Conservation (phyloP, 2,113 vertebrate species). For the Mesitornis unicolor region DNA sequence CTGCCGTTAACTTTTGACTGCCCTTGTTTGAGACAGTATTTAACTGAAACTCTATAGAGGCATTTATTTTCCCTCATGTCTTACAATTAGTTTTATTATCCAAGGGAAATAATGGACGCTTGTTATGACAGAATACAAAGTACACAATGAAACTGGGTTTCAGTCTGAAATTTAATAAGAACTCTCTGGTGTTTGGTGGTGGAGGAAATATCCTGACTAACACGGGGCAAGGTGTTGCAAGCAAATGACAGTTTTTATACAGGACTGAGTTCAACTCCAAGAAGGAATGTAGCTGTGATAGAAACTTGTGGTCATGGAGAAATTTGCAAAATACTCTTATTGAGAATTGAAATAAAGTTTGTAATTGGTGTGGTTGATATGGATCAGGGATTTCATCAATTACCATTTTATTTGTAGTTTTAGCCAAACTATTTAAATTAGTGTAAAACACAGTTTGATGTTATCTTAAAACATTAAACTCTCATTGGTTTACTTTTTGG, state of each 20-base stretch:
- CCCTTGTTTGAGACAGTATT: background rate
- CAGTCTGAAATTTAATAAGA: background rate
- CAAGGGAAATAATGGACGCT: background rate
- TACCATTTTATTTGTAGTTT: background rate
- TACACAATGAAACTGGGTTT: background rate
- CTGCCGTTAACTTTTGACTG: background rate
- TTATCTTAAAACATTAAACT: background rate
- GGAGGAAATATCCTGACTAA: background rate
- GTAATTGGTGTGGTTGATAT: rapidly evolving
- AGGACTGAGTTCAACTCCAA: background rate
- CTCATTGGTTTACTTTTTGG: background rate
- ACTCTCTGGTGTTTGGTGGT: background rate
- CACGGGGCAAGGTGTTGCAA: background rate
- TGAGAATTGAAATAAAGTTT: background rate
- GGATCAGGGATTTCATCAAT: background rate
- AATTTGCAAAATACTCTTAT: background rate
- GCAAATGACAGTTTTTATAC: background rate
- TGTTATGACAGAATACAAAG: background rate
- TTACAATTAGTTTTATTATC: background rate
- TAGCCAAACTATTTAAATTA: background rate
- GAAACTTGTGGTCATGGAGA: background rate
- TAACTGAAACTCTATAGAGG: background rate
- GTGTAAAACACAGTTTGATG: background rate
- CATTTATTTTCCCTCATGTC: background rate
- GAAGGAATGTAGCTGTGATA: background rate